Evolutionary conservation across 1,140 invertebrate species (phyloP), one percentile per base, ranked within the genome.

Genomic region (Idris sp.): DNA sequence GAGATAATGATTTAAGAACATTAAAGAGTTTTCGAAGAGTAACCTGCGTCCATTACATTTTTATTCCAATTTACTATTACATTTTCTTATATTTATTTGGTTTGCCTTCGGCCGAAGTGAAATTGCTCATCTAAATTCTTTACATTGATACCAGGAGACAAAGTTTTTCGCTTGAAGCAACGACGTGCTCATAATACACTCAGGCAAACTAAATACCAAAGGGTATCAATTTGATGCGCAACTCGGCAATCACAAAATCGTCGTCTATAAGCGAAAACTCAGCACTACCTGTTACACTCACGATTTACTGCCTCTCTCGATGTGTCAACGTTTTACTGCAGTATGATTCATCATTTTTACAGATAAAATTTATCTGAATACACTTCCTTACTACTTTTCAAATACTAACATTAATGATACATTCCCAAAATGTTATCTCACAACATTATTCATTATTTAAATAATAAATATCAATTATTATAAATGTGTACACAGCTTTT

Each of bases 281-380:
- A 56, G 19, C 10, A 9, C 31, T 43, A 49, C 14, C 35, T 46
- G 16, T 44, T 67, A 31, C 18, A 22, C 30, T 67, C 41, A 28
- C 26, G 26, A 67, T 67, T 58, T 67, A 67, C 25, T 31, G 49
- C 13, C 51, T 15, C 49, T 44, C 25, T n/a, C n/a, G n/a, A 46
- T 48, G 31, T 26, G 8, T 10, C 8, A n/a, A 26, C 36, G 9
- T 46, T 43, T 58, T n/a, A 16, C 43, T 56, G 30, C 19, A 40
- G 41, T 49, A 9, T 26, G 28, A 33, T 49, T 67, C 18, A 41
- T 33, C 15, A 49, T 58, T 56, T 67, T 58, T 35, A 43, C 33
- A 67, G 43, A 30, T 67, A 51, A n/a, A n/a, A 28, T 54, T 56
- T 56, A 1, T 22, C 31, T 48, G 22, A 14, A 48, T 40, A 14